phyloP scores from a whole-genome alignment of 2,113 vertebrate genomes.

The Halcyon malimbica region DNA sequence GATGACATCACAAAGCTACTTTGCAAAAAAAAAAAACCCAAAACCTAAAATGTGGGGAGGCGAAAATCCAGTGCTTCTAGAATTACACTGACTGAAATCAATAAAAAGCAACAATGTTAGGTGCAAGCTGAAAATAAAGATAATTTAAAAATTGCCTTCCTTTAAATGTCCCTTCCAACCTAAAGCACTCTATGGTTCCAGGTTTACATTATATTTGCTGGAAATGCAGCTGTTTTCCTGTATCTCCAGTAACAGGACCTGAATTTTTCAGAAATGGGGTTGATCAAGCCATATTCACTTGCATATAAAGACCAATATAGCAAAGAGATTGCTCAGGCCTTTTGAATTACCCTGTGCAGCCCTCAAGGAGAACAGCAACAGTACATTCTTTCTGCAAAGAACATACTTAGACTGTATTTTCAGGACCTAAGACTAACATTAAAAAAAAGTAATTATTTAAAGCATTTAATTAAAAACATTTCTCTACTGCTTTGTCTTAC shows the following conservation, averaged over 20 bases:
- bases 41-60: background rate
- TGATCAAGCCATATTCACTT: background rate
- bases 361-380: background rate
- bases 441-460: background rate
- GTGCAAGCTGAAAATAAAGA: background rate
- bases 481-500: constrained; percentile 72
- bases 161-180: background rate
- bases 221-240: background rate
- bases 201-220: background rate
- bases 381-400: background rate
- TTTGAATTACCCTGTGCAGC: background rate
- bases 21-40: background rate
- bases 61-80: background rate
- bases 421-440: background rate
- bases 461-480: background rate
- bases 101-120: background rate
- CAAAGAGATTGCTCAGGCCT: background rate
- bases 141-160: background rate
- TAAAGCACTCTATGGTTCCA: background rate
- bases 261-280: background rate
- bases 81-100: background rate
- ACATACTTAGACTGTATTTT: background rate
- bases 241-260: background rate
- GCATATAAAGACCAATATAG: background rate
- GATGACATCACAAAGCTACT: background rate